phyloP scores from a whole-genome alignment of 1,140 invertebrate genomes.

The Calycopis cecrops region DNA sequence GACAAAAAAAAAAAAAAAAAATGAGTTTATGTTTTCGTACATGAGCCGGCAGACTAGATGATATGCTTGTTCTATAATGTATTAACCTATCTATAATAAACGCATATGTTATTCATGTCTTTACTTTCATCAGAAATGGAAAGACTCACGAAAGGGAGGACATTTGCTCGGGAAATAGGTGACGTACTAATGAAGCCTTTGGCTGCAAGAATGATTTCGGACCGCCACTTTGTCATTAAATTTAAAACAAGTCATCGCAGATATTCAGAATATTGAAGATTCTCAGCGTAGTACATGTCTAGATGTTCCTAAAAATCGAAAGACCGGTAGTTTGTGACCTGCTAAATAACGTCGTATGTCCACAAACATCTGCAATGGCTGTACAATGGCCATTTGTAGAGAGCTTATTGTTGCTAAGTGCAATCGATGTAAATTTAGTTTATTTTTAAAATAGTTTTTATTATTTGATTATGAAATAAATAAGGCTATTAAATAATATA shows the following conservation, averaged over 20 bases:
- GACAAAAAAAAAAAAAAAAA: too few species aligned
- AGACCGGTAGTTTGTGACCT: neutral
- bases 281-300: neutral
- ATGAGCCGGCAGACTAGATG: slow-evolving; percentile 1
- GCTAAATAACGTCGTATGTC: slow-evolving; percentile 1
- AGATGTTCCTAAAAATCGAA: neutral
- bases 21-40: too few species aligned
- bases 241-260: slow-evolving; percentile 1
- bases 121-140: neutral
- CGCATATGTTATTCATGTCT: slow-evolving; percentile 9
- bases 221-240: neutral
- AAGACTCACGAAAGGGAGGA: neutral
- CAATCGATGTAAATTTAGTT: neutral
- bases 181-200: slow-evolving; percentile 1
- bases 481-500: neutral
- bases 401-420: too few species aligned
- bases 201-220: neutral
- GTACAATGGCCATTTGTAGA: neutral
- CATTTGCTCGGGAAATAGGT: neutral
- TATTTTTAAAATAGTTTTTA: neutral
- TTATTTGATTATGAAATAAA: neutral
- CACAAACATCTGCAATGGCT: neutral
- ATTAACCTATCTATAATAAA: slow-evolving; percentile 7
- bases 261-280: neutral
- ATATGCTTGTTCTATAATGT: slow-evolving; percentile 14